phyloP scores from a whole-genome alignment of 1,140 invertebrate genomes.

The Microplitis demolitor region DNA sequence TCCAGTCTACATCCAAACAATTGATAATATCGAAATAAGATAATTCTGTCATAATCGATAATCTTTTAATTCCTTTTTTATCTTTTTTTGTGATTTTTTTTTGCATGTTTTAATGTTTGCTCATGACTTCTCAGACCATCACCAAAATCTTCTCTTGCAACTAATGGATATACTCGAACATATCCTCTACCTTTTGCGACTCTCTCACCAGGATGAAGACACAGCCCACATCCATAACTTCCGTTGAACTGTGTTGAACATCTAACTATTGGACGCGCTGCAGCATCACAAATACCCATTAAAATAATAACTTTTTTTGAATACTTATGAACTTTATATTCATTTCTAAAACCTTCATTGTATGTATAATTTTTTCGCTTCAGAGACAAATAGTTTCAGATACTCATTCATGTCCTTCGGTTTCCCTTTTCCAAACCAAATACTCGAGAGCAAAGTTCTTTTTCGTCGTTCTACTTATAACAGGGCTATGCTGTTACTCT shows the following conservation, averaged over 20 bases:
- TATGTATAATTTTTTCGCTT: constrained; percentile 21
- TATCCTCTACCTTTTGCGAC: constrained; percentile 28
- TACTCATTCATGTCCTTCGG: constrained; percentile 32
- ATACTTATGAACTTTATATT: constrained; percentile 3
- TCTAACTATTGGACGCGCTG: constrained; percentile 31
- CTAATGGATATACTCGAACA: constrained; percentile 31
- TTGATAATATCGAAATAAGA: no score
- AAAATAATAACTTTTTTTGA: constrained; percentile 31
- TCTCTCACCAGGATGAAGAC: constrained; percentile 33
- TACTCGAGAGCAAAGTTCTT: constrained; percentile 25
- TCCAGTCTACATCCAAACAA: no score
- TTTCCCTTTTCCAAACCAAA: constrained; percentile 35
- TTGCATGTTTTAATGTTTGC: constrained; percentile 9
- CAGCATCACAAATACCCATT: constrained; percentile 33
- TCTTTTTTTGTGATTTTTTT: not conserved
- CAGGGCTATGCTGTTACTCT: no score
- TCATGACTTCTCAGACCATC: constrained; percentile 30
- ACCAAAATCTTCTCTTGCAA: constrained; percentile 25
- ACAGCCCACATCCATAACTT: constrained; percentile 39
- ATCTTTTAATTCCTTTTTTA: not conserved
- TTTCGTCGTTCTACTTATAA: not conserved
- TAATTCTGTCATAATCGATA: no score
- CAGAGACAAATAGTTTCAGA: constrained; percentile 33
- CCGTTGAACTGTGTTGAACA: constrained; percentile 37
- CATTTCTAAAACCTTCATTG: constrained; percentile 29